Percentiles rank a stretch among this genome's conserved stretches.
phyloP scores from a whole-genome alignment of 2,888 invertebrate species.

The Metalampra italica region DNA sequence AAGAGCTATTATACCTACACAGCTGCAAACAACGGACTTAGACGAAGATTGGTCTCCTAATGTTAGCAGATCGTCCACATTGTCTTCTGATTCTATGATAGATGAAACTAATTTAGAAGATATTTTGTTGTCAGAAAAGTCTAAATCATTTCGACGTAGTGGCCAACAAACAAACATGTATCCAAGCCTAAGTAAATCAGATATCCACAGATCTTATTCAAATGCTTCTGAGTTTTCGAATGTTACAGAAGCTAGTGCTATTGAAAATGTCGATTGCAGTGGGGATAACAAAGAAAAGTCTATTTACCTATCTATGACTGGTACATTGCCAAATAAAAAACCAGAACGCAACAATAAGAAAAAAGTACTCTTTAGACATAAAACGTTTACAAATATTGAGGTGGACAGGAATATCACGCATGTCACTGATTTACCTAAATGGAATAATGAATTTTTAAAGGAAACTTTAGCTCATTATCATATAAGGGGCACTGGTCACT shows the following conservation, averaged over 20 bases:
- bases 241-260: conserved; percentile 61
- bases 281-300: conserved; percentile 42
- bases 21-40: conserved; percentile 28
- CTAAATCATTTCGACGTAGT: conserved; percentile 63
- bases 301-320: conserved; percentile 61
- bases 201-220: conserved; percentile 49
- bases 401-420: conserved; percentile 57
- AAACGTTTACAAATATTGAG: conserved; percentile 71
- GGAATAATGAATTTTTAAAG: conserved; percentile 55
- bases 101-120: conserved; percentile 72
- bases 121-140: conserved; percentile 65
- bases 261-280: conserved; percentile 71
- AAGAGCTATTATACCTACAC: conserved; percentile 34
- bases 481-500: conserved; percentile 70
- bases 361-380: conserved; percentile 67
- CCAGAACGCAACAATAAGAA: conserved; percentile 37
- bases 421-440: conserved; percentile 47
- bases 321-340: conserved; percentile 63
- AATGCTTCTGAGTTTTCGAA: conserved; percentile 57
- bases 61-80: conserved; percentile 53
- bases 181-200: conserved; percentile 37
- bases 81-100: conserved; percentile 64
- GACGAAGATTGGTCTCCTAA: conserved; percentile 31
- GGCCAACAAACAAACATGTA: conserved; percentile 27
- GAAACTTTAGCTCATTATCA: conserved; percentile 68